Evolutionary conservation across 2,888 invertebrate genomes (phyloP).

Genomic region (Cylloceria caligata): DNA sequence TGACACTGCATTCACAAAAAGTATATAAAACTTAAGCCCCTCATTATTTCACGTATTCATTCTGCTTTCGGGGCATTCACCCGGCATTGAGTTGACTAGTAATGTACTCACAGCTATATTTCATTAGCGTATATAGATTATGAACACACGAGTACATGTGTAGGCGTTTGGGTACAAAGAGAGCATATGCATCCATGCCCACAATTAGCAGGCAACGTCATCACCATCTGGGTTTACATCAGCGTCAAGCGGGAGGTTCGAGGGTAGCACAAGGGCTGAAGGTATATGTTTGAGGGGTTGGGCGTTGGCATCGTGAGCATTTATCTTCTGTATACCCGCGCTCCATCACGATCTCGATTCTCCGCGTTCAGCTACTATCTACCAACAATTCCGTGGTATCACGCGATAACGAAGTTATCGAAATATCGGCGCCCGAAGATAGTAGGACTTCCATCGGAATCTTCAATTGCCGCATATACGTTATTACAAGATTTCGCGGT

Average conservation of each 20-base stretch:
- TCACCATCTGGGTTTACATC: constrained; percentile 65
- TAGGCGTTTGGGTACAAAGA: constrained; percentile 54
- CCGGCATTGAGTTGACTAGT: constrained; percentile 17
- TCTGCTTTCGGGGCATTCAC: background rate
- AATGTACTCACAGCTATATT: constrained; percentile 31
- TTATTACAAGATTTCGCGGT: background rate
- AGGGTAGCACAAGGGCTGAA: constrained; percentile 5
- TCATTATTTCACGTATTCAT: no score
- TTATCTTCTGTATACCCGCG: background rate
- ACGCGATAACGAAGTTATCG: constrained; percentile 33
- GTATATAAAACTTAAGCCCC: no score
- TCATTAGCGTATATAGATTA: constrained; percentile 23
- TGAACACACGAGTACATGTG: constrained; percentile 49
- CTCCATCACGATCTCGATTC: background rate
- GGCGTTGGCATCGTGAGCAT: background rate
- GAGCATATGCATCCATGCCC: constrained; percentile 56
- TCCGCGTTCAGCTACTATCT: background rate
- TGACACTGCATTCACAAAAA: no score
- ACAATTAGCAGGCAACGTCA: constrained; percentile 68
- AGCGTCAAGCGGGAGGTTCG: constrained; percentile 26
- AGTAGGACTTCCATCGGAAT: constrained; percentile 22
- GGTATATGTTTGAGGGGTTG: constrained; percentile 1
- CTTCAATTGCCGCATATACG: constrained; percentile 25
- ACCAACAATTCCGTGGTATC: constrained; percentile 21
- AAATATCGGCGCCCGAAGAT: constrained; percentile 14